Conservation (phyloP, 2,797 vertebrate species). For the Limnodromus scolopaceus region DNA sequence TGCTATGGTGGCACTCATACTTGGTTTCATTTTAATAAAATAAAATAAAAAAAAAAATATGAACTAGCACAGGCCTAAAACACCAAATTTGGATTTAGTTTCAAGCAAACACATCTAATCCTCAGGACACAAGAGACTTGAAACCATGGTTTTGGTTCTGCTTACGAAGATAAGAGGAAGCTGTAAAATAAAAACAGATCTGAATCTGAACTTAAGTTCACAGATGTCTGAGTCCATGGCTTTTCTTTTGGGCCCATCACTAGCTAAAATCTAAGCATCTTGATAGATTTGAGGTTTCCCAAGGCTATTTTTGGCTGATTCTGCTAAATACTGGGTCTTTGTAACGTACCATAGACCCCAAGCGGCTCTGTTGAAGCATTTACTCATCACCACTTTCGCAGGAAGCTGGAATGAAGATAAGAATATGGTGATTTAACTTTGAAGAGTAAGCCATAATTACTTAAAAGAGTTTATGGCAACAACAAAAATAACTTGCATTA, state of each 20-base stretch:
- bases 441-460: not conserved
- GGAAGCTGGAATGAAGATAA: not conserved
- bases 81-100: not conserved
- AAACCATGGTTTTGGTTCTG: conserved; percentile 47
- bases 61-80: not conserved
- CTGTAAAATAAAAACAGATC: conserved; percentile 16
- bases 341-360: not conserved
- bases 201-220: not conserved
- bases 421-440: not conserved
- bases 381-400: not conserved
- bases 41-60: not conserved
- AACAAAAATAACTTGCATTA: not conserved
- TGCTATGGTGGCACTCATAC: not conserved
- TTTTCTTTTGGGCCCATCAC: not conserved
- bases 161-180: conserved; percentile 45
- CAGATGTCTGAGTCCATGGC: conserved; percentile 5
- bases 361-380: not conserved
- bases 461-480: not conserved
- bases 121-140: not conserved
- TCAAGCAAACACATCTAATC: not conserved
- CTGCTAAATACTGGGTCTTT: not conserved
- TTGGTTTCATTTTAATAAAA: not conserved
- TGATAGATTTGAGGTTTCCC: not conserved
- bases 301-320: not conserved
- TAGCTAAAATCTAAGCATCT: not conserved